Evolutionary conservation across 1,140 invertebrate species (phyloP), one percentile per base, ranked within the genome.

Genomic region (Drosophila pruinosa): DNA sequence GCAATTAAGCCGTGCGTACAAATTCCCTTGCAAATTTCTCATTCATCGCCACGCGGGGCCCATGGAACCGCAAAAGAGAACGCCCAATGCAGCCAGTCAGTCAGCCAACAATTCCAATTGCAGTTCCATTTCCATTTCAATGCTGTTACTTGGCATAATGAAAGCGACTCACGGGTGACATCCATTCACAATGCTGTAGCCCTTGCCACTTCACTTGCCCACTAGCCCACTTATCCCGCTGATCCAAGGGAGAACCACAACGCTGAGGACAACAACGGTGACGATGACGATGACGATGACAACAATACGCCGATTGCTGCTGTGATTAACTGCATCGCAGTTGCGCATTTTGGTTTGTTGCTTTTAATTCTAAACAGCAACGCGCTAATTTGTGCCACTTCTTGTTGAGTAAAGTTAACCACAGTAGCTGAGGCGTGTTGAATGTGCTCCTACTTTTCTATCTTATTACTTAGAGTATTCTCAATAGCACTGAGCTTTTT

Each of bases 1-100:
- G 61, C 80, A 86, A 85, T 85, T 85, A 85, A 74, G 69, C 81
- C 81, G 76, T 80, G 73, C 79, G 58, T 73, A 78, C 61, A 77
- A 80, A 80, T 85, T 69, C 76, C 28, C 54, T 22, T 68, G 80
- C 47, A 73, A 79, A 86, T 86, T 80, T 80, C 73, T 68, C 61
- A 86, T 85, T 86, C 85, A 85, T 74, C 56, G 70, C 52, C 19
- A 56, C 21, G 6, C 22, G 26, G 22, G 47, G 15, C 6, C 41
- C 26, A 38, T 63, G 17, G 36, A 58, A 77, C 62, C 69, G 52
- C 78, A 80, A 47, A 47, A 62, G 65, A 64, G 56, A 24, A 17
- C 63, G n/a, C 39, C 47, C 50, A 53, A 17, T 22, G 26, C 52
- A 26, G 26, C 14, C 5, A 1, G 7, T 14, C 45, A 22, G 7